Evolutionary conservation across 1,140 invertebrate genomes (phyloP), one percentile per base, ranked within the genome.

Genomic region (Dysdera silvatica): DNA sequence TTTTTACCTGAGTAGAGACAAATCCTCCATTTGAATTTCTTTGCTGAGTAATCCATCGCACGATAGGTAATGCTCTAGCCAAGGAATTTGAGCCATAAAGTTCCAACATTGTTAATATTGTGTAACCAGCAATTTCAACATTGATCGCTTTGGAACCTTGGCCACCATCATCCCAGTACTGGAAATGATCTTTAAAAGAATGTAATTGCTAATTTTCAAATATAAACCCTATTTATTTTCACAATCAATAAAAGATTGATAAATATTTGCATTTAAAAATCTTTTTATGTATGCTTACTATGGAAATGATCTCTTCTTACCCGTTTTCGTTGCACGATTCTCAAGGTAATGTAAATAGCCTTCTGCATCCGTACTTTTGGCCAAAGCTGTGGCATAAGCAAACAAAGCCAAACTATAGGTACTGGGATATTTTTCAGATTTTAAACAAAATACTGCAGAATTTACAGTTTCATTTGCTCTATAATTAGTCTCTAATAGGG

Each of bases 11-110:
- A 0, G 84, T 84, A 6, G 85, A 87, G 0, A 83, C 79, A 70
- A 89, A 91, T 12, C 89, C 89, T 24, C 89, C 89, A 26, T 83
- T 76, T 37, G 82, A 80, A 74, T 90, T 91, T 56, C 86, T 79
- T 71, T 90, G 85, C 32, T 81, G 78, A 3, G 85, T 81, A 61
- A 91, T 76, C 87, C 87, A 91, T 40, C 82, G 78, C 2, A 85
- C 73, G 1, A 83, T 80, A 52, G 82, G 82, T 37, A 81, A 71
- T 2, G 79, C 75, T 18, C 77, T 72, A 20, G 79, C 73, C 59
- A 83, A 78, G 68, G 85, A 81, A 2, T 82, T 79, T n/a, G 2
- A 18, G 12, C 33, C 77, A 7, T 81, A 79, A 16, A 81, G 72
- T 70, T 82, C 80, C 18, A 86, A 71, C 18, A 83, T 75, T 8